Evolutionary conservation across 2,113 vertebrate genomes (phyloP).

Genomic region (Sisor rabdophorus): DNA sequence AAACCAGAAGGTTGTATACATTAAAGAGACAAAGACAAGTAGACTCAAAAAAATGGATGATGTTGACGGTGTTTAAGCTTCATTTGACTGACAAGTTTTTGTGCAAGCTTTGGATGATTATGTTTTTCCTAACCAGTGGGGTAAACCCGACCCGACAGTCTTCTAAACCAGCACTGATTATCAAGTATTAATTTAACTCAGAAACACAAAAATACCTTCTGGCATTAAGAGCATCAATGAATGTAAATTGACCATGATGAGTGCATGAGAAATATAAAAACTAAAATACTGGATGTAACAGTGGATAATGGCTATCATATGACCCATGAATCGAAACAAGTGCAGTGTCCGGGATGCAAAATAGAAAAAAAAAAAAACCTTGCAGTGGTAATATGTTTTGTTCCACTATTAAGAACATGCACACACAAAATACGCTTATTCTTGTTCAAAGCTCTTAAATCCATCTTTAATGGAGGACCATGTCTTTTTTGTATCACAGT

Average conservation of each 20-base stretch:
- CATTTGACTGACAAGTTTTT: conserved; percentile 10
- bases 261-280: conserved; percentile 17
- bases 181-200: conserved; percentile 30
- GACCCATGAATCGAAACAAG: conserved; percentile 54
- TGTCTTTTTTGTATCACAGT: conserved; percentile 51
- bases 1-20: conserved; percentile 51
- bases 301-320: conserved; percentile 67
- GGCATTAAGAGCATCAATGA: background rate
- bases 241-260: conserved; percentile 26
- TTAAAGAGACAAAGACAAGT: conserved; percentile 49
- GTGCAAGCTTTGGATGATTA: conserved; percentile 22
- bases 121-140: conserved; percentile 5
- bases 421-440: conserved; percentile 29
- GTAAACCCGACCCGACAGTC: conserved; percentile 5
- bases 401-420: conserved; percentile 42
- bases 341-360: conserved; percentile 54
- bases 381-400: conserved; percentile 30
- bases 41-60: conserved; percentile 42
- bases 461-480: conserved; percentile 22
- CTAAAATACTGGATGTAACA: conserved; percentile 69
- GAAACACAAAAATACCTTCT: conserved; percentile 24
- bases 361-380: conserved; percentile 33
- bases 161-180: conserved; percentile 22
- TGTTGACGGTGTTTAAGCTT: conserved; percentile 51
- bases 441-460: conserved; percentile 46